Conservation (phyloP, 2,888 invertebrate species). For the Actias luna region DNA sequence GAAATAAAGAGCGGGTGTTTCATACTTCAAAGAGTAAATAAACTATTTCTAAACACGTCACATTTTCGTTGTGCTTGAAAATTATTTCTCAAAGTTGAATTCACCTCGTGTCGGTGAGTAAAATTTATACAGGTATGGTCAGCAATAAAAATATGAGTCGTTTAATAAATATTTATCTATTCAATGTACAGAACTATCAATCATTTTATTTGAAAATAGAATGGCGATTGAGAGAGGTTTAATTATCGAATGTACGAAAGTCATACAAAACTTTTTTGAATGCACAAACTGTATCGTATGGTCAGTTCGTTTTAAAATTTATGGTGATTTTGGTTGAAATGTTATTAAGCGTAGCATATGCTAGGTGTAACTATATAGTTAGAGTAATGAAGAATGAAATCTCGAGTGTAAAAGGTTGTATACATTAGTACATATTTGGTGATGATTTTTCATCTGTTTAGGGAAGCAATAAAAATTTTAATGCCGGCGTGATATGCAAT, state of each 20-base stretch:
- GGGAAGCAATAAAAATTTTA: too few relatives aligned
- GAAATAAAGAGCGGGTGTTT: neutral
- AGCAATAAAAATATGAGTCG: neutral
- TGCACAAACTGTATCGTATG: too few relatives aligned
- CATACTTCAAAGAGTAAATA: neutral
- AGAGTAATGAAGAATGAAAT: too few relatives aligned
- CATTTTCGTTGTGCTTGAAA: neutral
- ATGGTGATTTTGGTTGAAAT: too few relatives aligned
- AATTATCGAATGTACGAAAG: neutral
- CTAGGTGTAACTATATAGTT: too few relatives aligned
- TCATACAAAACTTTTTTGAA: too few relatives aligned
- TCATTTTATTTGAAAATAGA: neutral
- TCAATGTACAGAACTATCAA: neutral
- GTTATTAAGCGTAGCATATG: too few relatives aligned
- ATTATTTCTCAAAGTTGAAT: constrained; percentile 16
- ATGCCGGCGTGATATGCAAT: too few relatives aligned
- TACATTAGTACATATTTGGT: too few relatives aligned
- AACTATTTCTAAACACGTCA: constrained; percentile 4
- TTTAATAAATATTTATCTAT: neutral
- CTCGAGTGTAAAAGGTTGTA: too few relatives aligned
- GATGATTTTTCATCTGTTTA: too few relatives aligned
- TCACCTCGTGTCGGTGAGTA: constrained; percentile 20
- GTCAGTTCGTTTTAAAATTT: neutral
- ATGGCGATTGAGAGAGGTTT: neutral
- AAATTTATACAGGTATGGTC: neutral